Base-by-base conservation (phyloP, 30 jellyfish, hydroid and myxozoan genomes). In the Rhopilema esculentum region DNA sequence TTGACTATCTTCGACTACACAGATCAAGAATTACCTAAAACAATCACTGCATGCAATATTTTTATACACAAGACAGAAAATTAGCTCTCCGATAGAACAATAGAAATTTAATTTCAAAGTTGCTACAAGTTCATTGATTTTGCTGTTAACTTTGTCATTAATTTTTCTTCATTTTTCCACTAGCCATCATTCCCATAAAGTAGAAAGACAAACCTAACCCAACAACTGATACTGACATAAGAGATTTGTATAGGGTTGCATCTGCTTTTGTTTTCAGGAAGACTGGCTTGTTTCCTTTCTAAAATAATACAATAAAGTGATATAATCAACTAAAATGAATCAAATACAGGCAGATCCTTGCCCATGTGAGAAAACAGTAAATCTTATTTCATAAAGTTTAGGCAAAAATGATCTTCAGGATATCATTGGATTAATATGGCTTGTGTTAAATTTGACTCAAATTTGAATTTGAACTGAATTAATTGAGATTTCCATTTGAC, bases 271-370 rank as follows among this genome's bases (percentile, higher is more conserved):
- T 84, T 72, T 84, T 84, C 40, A 84, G 31, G 49, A 53, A 84
- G 0, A 84, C 87, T 49, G 92, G 92, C n/a, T 70, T 84, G 87
- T 62, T 84, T 53, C 92, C 92, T 84, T 84, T 71, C 92, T 84
- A 68, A n/a, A 33, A 81, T 26, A n/a, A 0, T 32, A n/a, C n/a
- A n/a, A n/a, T n/a, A n/a, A n/a, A n/a, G n/a, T n/a, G n/a, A n/a
- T n/a, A n/a, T n/a, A n/a, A n/a, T n/a, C n/a, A n/a, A n/a, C n/a
- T n/a, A n/a, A n/a, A n/a, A n/a, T n/a, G n/a, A n/a, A n/a, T n/a
- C n/a, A n/a, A n/a, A n/a, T n/a, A n/a, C n/a, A n/a, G n/a, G n/a
- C n/a, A n/a, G n/a, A n/a, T n/a, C n/a, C n/a, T n/a, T n/a, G n/a
- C n/a, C n/a, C n/a, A n/a, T n/a, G n/a, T n/a, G n/a, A n/a, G n/a